Conservation (phyloP, 2,113 vertebrate species). For the Montifringilla adamsi region DNA sequence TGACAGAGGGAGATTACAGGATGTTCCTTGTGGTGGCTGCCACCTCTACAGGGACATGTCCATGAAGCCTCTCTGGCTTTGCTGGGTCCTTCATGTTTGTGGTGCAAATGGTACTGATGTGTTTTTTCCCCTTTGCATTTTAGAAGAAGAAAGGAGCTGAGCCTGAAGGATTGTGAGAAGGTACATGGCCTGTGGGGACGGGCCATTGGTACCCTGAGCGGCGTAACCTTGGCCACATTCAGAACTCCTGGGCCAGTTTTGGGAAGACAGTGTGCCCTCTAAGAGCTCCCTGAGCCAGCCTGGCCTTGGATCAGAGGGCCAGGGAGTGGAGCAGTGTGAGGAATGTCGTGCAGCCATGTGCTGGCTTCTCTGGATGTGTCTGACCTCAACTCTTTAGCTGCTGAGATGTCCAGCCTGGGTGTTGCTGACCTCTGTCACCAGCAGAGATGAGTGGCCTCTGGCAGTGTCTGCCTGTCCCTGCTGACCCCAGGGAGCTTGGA, state of each 20-base stretch:
- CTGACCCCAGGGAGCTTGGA: constrained; percentile 12
- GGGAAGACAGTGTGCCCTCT: not conserved
- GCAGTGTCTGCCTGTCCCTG: constrained; percentile 14
- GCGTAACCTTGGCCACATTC: not conserved
- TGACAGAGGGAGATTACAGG: not conserved
- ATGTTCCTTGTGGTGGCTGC: not conserved
- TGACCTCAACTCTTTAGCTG: constrained; percentile 53
- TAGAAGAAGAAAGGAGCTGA: constrained; percentile 61
- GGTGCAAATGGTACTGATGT: not conserved
- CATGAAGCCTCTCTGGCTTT: not conserved
- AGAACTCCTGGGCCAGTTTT: not conserved
- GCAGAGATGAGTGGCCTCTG: constrained; percentile 27
- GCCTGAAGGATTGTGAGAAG: constrained; percentile 45
- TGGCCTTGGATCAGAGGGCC: constrained; percentile 5
- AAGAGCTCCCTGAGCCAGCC: not conserved
- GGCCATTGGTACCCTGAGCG: not conserved
- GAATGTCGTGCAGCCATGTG: not conserved
- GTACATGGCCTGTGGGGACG: constrained; percentile 27
- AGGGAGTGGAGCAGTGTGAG: not conserved
- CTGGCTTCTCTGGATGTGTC: constrained; percentile 38
- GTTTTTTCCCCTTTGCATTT: not conserved
- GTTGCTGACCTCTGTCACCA: constrained; percentile 20
- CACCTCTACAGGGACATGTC: not conserved
- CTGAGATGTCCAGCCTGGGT: constrained; percentile 22
- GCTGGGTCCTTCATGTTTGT: not conserved